Conservation (phyloP, 2,888 invertebrate species). For the Polyommatus iphigenia region DNA sequence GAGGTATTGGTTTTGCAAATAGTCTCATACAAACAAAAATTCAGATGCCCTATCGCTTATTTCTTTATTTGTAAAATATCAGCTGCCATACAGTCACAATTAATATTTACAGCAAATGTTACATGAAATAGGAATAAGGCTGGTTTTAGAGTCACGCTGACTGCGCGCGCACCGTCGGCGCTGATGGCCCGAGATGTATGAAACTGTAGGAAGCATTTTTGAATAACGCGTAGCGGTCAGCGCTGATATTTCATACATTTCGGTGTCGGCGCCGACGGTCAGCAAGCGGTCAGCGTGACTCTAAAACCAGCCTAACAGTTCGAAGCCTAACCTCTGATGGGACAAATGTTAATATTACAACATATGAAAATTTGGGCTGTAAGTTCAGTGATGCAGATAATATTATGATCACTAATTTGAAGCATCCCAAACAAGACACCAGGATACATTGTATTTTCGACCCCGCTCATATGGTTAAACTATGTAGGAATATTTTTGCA, state of each 20-base stretch:
- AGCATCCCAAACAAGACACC: background rate
- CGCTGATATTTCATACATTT: too few relatives aligned
- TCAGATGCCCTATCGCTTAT: conserved; percentile 16
- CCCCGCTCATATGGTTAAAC: conserved; percentile 14
- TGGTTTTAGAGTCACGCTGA: too few relatives aligned
- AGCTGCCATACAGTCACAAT: conserved; percentile 27
- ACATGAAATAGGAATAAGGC: background rate
- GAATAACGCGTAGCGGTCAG: too few relatives aligned
- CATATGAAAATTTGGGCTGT: background rate
- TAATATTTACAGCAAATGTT: conserved; percentile 26
- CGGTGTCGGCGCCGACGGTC: too few relatives aligned
- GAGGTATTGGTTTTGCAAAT: conserved; percentile 33
- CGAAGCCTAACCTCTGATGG: background rate
- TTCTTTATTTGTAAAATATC: conserved; percentile 32
- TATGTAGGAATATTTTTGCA: conserved; percentile 5
- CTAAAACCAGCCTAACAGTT: too few relatives aligned
- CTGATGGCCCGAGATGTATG: too few relatives aligned
- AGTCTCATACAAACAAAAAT: conserved; percentile 28
- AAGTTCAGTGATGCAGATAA: background rate
- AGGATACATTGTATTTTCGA: background rate
- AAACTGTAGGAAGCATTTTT: too few relatives aligned
- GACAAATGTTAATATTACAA: background rate
- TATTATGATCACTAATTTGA: background rate
- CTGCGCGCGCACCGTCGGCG: too few relatives aligned
- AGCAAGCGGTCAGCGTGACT: too few relatives aligned